Base-by-base conservation (phyloP, 2,797 vertebrate species). In the Notoglanidium macrostoma region DNA sequence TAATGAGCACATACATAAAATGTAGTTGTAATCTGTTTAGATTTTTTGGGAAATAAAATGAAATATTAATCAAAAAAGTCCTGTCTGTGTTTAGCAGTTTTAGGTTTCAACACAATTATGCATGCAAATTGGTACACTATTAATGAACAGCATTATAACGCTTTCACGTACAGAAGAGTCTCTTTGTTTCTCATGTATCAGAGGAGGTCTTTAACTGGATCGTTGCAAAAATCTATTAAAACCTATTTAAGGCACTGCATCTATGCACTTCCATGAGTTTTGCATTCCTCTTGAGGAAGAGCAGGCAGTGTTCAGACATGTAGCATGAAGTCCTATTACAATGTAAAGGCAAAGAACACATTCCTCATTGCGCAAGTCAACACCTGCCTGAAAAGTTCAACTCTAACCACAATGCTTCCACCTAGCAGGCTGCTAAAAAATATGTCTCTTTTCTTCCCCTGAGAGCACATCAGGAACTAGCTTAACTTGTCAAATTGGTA, bases 281-380 rank as follows among this genome's bases (percentile, higher is more conserved):
- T 82, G 57, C 23, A 72, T 14, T 29, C 44, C 72, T 87, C 79
- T 65, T 35, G 73, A 85, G 61, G 19, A 78, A 26, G 49, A 40
- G 17, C 65, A 72, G 79, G 68, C 80, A 57, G 80, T 90, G 91
- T 88, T 90, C 65, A 87, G 84, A 86, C 91, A 90, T 46, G 90
- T n/a, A 78, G n/a, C 26, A 67, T 70, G 29, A 61, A 90, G n/a
- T 49, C 29, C 65, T 77, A 84, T 44, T 59, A 74, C 76, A 83
- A 68, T 79, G 46, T 29, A 55, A 82, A 49, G 23, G 46, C 54
- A 4, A 87, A 84, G 85, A 51, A 87, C 73, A 85, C 91, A 92
- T 90, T 91, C 90, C 87, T 85, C 76, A 63, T 3, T 49, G 29
- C 86, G 84, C 91, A 90, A 76, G 90, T 81, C 88, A 61, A 79